Evolutionary conservation across 2,113 vertebrate genomes (phyloP).

Genomic region (Mormoops blainvillei): DNA sequence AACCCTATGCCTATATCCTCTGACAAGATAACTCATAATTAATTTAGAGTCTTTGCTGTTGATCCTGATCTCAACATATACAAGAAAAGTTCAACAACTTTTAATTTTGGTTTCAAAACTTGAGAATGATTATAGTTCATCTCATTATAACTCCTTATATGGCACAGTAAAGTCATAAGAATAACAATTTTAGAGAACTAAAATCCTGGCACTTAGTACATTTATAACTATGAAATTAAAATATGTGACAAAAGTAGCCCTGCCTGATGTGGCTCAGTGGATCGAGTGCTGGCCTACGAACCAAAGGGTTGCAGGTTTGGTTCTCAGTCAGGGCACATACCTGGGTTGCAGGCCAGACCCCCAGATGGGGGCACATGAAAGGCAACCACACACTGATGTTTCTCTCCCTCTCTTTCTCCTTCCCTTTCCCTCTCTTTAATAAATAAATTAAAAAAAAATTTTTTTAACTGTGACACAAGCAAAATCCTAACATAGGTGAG

Average conservation of each 20-base stretch:
- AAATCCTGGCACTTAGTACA: not conserved
- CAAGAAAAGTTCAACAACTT: not conserved
- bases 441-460: no score
- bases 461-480: not conserved
- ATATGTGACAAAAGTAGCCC: no score
- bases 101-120: not conserved
- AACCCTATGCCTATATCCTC: not conserved
- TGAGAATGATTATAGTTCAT: not conserved
- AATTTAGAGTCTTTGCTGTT: not conserved
- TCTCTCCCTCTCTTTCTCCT: no score
- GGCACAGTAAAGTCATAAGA: not conserved
- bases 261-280: no score
- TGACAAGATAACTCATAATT: not conserved
- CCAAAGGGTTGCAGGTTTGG: no score
- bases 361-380: no score
- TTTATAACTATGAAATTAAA: not conserved
- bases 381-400: no score
- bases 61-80: not conserved
- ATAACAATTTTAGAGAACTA: not conserved
- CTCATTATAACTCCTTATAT: not conserved
- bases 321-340: no score
- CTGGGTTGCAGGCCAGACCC: no score
- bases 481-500: not conserved
- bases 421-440: no score
- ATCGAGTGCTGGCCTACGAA: no score